These are phyloP conservation scores for Aphelinus certus DNA, from an alignment of 1,140 invertebrate species.

Conservation along the genomic window DNA sequence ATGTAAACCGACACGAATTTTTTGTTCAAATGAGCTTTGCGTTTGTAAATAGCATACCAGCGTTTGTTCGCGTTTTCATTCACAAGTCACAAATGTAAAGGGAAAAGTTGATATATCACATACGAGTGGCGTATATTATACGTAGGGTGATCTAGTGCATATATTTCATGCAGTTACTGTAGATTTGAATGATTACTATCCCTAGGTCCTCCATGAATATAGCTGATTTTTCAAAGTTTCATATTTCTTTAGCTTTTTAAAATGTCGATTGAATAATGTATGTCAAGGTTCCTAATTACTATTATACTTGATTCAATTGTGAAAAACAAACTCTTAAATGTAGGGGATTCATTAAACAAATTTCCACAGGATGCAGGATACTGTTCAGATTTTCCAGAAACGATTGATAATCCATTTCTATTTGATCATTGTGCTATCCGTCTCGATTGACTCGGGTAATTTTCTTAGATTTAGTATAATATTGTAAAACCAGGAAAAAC, in stretches of 20 bases:
- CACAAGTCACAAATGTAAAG: neutral
- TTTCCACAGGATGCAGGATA: neutral
- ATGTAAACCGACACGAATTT: conserved; percentile 9
- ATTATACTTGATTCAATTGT: conserved; percentile 26
- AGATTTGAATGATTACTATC: conserved; percentile 30
- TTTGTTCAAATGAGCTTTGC: conserved; percentile 43
- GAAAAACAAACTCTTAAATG: conserved; percentile 6
- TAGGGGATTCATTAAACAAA: conserved; percentile 18
- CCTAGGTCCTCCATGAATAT: conserved; percentile 10
- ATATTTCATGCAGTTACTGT: conserved; percentile 27
- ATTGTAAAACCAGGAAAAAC: conserved; percentile 2
- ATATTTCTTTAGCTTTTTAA: conserved; percentile 35
- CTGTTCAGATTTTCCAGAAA: conserved; percentile 18
- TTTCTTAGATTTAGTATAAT: conserved; percentile 15
- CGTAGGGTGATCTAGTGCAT: conserved; percentile 17
- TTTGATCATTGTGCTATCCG: neutral
- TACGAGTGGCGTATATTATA: conserved; percentile 10
- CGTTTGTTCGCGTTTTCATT: conserved; percentile 39
- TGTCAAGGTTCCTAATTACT: conserved; percentile 39
- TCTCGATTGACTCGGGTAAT: conserved; percentile 3
- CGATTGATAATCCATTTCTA: conserved; percentile 1
- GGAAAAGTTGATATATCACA: conserved; percentile 20
- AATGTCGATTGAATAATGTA: conserved; percentile 24
- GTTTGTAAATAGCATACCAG: conserved; percentile 59
- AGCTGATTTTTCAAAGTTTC: conserved; percentile 33